Percentiles rank a stretch among this genome's conserved stretches.
These are phyloP conservation scores for Syrmaticus mikado DNA, from an alignment of 2,113 vertebrate genomes.

Conservation along the genomic window DNA sequence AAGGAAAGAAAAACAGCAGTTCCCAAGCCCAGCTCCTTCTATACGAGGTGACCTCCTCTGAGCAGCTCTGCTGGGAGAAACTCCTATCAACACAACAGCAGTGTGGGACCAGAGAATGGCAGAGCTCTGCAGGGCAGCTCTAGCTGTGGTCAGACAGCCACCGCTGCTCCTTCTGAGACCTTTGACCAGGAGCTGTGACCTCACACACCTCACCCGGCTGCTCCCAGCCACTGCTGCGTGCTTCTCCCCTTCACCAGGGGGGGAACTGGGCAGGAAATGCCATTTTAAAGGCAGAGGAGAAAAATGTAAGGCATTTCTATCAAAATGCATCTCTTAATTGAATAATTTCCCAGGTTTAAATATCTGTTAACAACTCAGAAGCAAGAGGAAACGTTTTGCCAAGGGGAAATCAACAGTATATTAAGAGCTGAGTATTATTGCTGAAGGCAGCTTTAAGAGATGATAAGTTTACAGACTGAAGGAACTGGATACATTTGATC, in stretches of 20 bases:
- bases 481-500: not conserved
- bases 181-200: not conserved
- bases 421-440: not conserved
- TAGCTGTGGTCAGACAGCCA: not conserved
- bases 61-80: not conserved
- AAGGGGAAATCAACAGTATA: not conserved
- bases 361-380: not conserved
- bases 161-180: rapidly evolving
- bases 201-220: no score
- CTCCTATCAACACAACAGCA: not conserved
- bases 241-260: not conserved
- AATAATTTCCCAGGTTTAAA: not conserved
- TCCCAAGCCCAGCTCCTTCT: not conserved
- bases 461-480: not conserved
- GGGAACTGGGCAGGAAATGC: not conserved
- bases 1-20: rapidly evolving
- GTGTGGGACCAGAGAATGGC: not conserved
- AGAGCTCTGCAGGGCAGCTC: rapidly evolving
- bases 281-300: not conserved
- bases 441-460: not conserved
- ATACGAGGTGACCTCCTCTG: not conserved
- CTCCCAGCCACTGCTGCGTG: no score
- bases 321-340: not conserved
- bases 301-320: not conserved
- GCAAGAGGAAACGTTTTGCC: constrained; percentile 6